Evolutionary conservation across 2,113 vertebrate genomes (phyloP), one percentile per base, ranked within the genome.

Genomic region (Tupaia chinensis): DNA sequence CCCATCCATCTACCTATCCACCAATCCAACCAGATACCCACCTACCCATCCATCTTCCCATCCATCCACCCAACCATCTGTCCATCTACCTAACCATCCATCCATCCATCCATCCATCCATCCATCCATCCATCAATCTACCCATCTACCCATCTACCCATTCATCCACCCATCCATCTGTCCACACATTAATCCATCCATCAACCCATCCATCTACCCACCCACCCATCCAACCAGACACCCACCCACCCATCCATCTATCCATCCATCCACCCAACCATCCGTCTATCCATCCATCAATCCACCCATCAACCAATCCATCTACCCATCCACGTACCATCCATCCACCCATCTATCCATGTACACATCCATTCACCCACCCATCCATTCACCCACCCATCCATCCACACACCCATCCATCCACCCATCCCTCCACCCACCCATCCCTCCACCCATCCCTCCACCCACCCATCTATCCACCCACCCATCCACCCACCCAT

Each of bases 21-120:
- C 44, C 23, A 20, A 27, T 3, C 3, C 9, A 11, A 14, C 20
- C 12, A 5, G 3, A 7, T 7, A n/a, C 7, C 1, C 3, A 17
- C 13, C 29, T 20, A 25, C 8, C 1, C 65, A 68, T 12, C 22
- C 20, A 22, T 10, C 2, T 20, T 23, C 7, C 44, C 44, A 44
- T 44, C 44, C 60, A 61, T 19, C 17, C 61, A 65, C 6, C 7
- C 12, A 27, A 12, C 76, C 0, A 77, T 80, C 4, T 27, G 11
- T 69, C 1, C 44, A 68, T 29, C 44, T 9, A 54, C 5, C 3
- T 22, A 44, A 6, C 15, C 23, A 27, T 8, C 12, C 61, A 54
- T 4, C 54, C 3, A 19, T 22, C 19, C 29, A 3, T 29, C 23
- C 58, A 61, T 12, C 11, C 32, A 10, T 6, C 8, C 81, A 69